Evolutionary conservation across 2,113 vertebrate species (phyloP).

Genomic region (Neomonachus schauinslandi): DNA sequence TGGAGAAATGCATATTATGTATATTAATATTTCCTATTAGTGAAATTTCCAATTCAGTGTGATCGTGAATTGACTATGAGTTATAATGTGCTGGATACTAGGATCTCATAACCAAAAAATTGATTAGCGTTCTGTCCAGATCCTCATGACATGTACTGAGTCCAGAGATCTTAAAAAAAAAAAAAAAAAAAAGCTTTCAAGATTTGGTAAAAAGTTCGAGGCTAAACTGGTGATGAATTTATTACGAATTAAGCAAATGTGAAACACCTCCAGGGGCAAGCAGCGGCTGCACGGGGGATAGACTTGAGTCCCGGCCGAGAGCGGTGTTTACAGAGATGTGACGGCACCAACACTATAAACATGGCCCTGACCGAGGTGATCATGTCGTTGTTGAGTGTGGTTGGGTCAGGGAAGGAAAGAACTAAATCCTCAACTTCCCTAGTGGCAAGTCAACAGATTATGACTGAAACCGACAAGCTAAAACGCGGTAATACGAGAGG

Average conservation of each 20-base stretch:
- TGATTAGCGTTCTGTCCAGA: neutral
- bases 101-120: neutral
- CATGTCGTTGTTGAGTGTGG: neutral
- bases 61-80: neutral
- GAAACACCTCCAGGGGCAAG: neutral
- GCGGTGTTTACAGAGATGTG: rapidly evolving
- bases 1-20: neutral
- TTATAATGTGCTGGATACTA: neutral
- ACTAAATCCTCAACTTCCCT: neutral
- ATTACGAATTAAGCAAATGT: neutral
- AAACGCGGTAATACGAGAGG: neutral
- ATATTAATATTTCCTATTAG: neutral
- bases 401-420: neutral
- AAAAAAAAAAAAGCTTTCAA: neutral
- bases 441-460: neutral
- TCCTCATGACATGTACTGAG: neutral
- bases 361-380: rapidly evolving
- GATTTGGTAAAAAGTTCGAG: neutral
- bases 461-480: neutral
- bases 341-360: rapidly evolving
- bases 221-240: neutral
- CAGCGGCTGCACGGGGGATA: neutral
- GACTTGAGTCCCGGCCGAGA: neutral
- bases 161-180: neutral
- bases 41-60: neutral